These are phyloP conservation scores for Halyomorpha halys DNA, from an alignment of 1,140 invertebrate genomes.

Conservation along the genomic window DNA sequence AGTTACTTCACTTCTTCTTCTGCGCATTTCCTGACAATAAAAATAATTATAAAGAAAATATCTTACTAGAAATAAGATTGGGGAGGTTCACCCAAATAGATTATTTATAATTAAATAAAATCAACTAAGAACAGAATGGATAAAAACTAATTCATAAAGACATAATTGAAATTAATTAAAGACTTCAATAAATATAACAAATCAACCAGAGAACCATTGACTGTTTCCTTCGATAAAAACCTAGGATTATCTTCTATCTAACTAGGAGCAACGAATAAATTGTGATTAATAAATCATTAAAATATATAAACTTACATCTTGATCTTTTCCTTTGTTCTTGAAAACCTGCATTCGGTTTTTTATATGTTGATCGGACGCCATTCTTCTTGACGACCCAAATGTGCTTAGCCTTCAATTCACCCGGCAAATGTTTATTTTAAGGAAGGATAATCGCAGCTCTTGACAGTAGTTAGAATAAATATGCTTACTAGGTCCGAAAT, in stretches of 20 bases:
- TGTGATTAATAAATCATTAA: no score
- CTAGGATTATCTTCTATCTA: no score
- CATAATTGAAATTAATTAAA: no score
- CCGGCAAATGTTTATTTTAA: neutral
- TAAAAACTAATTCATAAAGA: no score
- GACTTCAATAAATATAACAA: no score
- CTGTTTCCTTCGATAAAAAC: no score
- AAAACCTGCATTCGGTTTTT: conserved; percentile 82
- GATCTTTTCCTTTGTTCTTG: conserved; percentile 95
- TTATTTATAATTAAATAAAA: no score
- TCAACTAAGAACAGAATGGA: no score
- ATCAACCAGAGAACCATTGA: no score
- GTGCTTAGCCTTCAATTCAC: neutral
- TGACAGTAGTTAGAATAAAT: neutral
- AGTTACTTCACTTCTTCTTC: conserved; percentile 87
- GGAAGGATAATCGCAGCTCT: neutral
- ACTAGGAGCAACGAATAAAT: no score
- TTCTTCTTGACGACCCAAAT: conserved; percentile 42
- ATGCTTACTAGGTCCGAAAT: neutral
- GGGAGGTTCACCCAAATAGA: no score
- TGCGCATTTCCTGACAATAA: conserved; percentile 78
- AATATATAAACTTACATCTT: conserved; percentile 66
- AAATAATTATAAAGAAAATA: neutral
- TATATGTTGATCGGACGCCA: conserved; percentile 61
- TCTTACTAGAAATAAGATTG: no score